Percentiles rank a stretch among this genome's conserved stretches.
These are phyloP conservation scores for Sinopyrophorus schimmeli DNA, from an alignment of 2,888 invertebrate species.

Conservation along the genomic window DNA sequence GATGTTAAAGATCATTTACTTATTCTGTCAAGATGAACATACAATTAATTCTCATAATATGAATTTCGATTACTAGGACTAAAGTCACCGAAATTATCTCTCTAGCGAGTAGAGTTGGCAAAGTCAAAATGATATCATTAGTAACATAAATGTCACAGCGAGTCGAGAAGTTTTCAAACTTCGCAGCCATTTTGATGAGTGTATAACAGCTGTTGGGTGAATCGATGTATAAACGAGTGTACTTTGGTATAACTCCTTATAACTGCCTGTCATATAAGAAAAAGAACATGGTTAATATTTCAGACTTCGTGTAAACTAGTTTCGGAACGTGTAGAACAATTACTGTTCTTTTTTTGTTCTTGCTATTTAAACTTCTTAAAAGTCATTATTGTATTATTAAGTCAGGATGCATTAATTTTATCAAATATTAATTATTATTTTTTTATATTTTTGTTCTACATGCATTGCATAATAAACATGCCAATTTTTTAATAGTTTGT, in stretches of 20 bases:
- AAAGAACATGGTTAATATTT: no score
- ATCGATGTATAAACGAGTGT: slow-evolving; percentile 47
- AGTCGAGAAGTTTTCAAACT: slow-evolving; percentile 47
- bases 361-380: no score
- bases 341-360: no score
- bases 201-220: slow-evolving; percentile 49
- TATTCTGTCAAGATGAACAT: slow-evolving; percentile 27
- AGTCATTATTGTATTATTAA: no score
- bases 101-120: slow-evolving; percentile 40
- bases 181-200: slow-evolving; percentile 46
- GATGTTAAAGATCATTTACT: slow-evolving; percentile 28
- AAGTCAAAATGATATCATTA: slow-evolving; percentile 47
- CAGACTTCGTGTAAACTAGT: no score
- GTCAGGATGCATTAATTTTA: no score
- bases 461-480: no score
- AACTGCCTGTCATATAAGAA: slow-evolving; percentile 25
- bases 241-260: slow-evolving; percentile 31
- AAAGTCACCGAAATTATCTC: slow-evolving; percentile 36
- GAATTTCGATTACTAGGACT: slow-evolving; percentile 28
- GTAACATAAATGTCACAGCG: slow-evolving; percentile 45
- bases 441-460: no score
- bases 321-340: no score
- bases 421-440: no score
- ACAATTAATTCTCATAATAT: slow-evolving; percentile 29
- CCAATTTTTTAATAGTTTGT: no score